These are phyloP conservation scores for Carapus acus DNA, from an alignment of 2,797 vertebrate species.

Conservation along the genomic window DNA sequence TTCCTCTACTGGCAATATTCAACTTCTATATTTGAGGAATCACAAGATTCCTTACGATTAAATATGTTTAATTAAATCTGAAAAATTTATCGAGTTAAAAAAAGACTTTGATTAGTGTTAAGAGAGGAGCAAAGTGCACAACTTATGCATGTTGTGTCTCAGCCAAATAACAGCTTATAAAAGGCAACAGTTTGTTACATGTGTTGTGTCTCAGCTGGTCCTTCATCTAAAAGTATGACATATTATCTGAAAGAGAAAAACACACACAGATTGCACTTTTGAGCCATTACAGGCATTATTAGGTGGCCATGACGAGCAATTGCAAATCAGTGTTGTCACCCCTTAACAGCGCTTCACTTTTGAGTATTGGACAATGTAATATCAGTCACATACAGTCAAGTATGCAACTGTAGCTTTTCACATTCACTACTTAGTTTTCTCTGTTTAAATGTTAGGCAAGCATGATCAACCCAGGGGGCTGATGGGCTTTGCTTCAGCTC, in stretches of 20 bases:
- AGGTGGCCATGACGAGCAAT: constrained; percentile 26
- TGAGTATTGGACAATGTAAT: constrained; percentile 1
- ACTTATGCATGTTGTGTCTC: constrained; percentile 53
- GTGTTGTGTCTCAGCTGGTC: constrained; percentile 61
- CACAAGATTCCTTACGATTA: constrained; percentile 61
- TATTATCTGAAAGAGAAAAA: constrained; percentile 76
- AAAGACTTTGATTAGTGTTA: constrained; percentile 55
- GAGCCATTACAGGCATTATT: constrained; percentile 37
- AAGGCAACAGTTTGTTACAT: constrained; percentile 65
- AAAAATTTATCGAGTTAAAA: constrained; percentile 37
- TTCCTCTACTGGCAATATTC: constrained; percentile 26
- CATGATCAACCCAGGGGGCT: too few relatives aligned
- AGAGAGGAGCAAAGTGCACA: constrained; percentile 61
- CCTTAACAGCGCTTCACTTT: constrained; percentile 5
- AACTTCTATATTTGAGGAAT: constrained; percentile 46
- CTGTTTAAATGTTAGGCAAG: too few relatives aligned
- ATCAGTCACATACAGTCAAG: too few relatives aligned
- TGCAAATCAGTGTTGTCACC: constrained; percentile 16
- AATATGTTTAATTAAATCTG: constrained; percentile 69
- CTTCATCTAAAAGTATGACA: constrained; percentile 78
- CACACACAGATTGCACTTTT: constrained; percentile 65
- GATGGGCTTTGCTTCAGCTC: too few relatives aligned
- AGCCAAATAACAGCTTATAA: constrained; percentile 58
- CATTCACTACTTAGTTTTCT: too few relatives aligned
- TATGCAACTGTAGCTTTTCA: too few relatives aligned